Evolutionary conservation across 2,113 vertebrate genomes (phyloP).

Genomic region (Xenopus borealis): DNA sequence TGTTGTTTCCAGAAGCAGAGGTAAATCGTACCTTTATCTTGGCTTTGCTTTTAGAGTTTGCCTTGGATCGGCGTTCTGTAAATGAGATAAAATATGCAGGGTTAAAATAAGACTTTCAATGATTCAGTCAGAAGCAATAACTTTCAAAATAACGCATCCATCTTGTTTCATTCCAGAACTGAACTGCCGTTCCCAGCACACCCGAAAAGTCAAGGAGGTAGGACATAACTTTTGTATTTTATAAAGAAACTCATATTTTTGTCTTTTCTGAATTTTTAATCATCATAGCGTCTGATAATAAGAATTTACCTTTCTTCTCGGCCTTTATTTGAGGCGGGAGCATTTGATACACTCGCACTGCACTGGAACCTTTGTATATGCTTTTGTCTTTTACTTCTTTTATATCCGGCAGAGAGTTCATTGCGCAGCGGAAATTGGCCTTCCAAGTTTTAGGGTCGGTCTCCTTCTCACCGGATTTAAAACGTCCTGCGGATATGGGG

Average conservation of each 20-base stretch:
- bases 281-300: background rate
- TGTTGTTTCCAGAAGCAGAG: too few relatives aligned
- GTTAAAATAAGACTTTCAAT: too few relatives aligned
- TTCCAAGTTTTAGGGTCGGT: constrained; percentile 97
- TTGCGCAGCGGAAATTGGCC: constrained; percentile 95
- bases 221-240: too few relatives aligned
- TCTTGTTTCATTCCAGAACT: too few relatives aligned
- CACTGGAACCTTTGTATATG: constrained; percentile 86
- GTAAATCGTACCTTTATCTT: constrained; percentile 73
- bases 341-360: constrained; percentile 90
- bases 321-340: constrained; percentile 71
- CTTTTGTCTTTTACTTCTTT: constrained; percentile 91
- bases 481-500: constrained; percentile 72
- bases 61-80: constrained; percentile 77
- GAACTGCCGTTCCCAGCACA: too few relatives aligned
- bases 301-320: constrained; percentile 66
- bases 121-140: too few relatives aligned
- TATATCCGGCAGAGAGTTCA: constrained; percentile 95
- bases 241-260: too few relatives aligned
- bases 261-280: too few relatives aligned
- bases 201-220: too few relatives aligned
- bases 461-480: constrained; percentile 65
- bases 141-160: too few relatives aligned
- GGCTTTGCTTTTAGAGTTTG: constrained; percentile 64
- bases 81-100: too few relatives aligned